Percentiles rank a stretch among this genome's conserved stretches.
Conservation (phyloP, 1,140 invertebrate species). For the Temnothorax longispinosus region DNA sequence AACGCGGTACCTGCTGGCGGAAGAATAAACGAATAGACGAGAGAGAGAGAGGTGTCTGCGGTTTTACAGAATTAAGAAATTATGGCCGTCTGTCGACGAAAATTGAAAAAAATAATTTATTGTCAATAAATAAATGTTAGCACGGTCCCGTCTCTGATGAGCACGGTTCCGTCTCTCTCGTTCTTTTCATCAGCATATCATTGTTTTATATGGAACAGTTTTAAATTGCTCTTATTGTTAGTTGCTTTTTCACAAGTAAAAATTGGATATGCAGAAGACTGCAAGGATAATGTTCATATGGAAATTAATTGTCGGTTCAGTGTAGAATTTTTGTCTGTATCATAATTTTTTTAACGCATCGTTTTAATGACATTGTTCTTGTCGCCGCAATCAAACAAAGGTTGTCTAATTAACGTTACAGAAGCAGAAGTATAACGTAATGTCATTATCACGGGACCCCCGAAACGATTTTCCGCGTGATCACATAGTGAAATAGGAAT, state of each 20-base stretch:
- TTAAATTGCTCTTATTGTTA: too few relatives aligned
- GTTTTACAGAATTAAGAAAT: slow-evolving; percentile 44
- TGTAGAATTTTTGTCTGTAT: neutral
- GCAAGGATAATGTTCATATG: neutral
- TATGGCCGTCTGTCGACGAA: neutral
- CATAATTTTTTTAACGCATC: neutral
- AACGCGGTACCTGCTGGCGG: slow-evolving; percentile 22
- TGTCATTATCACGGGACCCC: neutral
- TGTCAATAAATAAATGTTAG: slow-evolving; percentile 3
- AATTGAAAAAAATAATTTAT: slow-evolving; percentile 47
- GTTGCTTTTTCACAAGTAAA: neutral
- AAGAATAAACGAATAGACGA: slow-evolving; percentile 11
- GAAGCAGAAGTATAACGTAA: neutral
- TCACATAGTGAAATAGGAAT: neutral
- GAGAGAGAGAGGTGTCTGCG: neutral
- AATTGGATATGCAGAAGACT: neutral
- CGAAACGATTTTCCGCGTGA: slow-evolving; percentile 20
- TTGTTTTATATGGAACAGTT: neutral
- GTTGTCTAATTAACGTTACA: neutral
- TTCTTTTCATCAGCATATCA: neutral
- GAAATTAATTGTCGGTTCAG: neutral
- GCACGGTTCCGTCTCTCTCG: neutral
- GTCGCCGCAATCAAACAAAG: neutral
- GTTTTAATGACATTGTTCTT: neutral
- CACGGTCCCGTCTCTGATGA: neutral